phyloP scores from a whole-genome alignment of 1,140 invertebrate species.

The Aplysia californica region DNA sequence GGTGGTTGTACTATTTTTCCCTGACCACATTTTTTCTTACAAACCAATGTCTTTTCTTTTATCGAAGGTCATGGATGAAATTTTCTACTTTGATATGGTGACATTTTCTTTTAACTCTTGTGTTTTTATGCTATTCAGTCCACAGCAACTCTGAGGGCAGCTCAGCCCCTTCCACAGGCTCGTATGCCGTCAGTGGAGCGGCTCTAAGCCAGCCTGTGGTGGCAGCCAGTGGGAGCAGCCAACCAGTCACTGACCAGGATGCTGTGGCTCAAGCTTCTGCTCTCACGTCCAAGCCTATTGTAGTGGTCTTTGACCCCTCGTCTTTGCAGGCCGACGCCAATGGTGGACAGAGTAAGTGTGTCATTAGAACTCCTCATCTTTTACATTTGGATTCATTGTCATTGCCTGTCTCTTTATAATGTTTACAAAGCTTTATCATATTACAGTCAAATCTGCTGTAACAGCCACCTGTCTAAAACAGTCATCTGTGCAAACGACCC shows the following conservation, averaged over 20 bases:
- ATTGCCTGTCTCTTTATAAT: not conserved
- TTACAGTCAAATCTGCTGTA: too few species aligned
- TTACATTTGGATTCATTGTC: not conserved
- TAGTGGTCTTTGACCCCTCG: slow-evolving; percentile 1
- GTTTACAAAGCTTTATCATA: not conserved
- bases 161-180: not conserved
- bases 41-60: not conserved
- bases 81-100: not conserved
- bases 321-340: not conserved
- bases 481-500: too few species aligned
- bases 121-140: not conserved
- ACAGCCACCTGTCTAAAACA: too few species aligned
- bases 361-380: not conserved
- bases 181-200: not conserved
- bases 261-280: not conserved
- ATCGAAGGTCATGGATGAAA: not conserved
- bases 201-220: not conserved
- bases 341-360: slow-evolving; percentile 5
- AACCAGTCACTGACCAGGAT: not conserved
- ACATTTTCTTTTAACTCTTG: not conserved
- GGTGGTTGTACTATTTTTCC: not conserved
- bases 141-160: not conserved
- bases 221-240: not conserved
- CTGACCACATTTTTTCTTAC: not conserved
- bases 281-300: not conserved